Evolutionary conservation across 2,113 vertebrate genomes (phyloP).

Genomic region (Muntiacus reevesi): DNA sequence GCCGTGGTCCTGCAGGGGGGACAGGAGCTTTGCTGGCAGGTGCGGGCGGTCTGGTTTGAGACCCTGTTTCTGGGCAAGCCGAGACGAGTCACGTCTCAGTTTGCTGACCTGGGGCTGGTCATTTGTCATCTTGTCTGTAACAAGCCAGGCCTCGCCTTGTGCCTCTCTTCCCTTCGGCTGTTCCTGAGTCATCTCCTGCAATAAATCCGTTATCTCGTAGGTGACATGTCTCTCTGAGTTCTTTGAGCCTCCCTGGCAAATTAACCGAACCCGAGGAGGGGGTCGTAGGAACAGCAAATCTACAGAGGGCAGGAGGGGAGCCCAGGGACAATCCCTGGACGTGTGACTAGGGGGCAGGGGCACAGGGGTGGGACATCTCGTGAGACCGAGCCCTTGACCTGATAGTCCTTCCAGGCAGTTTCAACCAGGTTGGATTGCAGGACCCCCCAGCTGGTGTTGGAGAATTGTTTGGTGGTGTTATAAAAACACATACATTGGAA

Average conservation of each 20-base stretch:
- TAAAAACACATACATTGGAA: not conserved
- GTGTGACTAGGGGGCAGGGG: accelerated
- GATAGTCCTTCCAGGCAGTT: not conserved
- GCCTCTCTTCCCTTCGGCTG: not conserved
- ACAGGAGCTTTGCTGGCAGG: not conserved
- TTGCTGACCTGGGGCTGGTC: not conserved
- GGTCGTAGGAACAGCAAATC: accelerated
- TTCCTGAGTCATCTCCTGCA: not conserved
- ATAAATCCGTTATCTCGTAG: not conserved
- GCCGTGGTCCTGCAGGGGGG: not conserved
- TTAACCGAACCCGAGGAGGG: not conserved
- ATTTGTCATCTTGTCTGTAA: too few species aligned
- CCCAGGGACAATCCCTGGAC: not conserved
- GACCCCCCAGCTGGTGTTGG: too few species aligned
- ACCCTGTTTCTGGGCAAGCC: not conserved
- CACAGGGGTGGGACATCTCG: not conserved
- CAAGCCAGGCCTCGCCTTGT: too few species aligned
- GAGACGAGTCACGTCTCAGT: not conserved
- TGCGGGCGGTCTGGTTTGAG: accelerated
- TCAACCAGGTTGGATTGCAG: not conserved
- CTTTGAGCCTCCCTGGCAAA: not conserved
- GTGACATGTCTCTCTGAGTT: not conserved
- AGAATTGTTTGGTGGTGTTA: not conserved
- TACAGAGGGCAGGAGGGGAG: too few species aligned
- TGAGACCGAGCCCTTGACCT: not conserved